Conservation (phyloP, 2,113 vertebrate species). For the Candoia aspera region DNA sequence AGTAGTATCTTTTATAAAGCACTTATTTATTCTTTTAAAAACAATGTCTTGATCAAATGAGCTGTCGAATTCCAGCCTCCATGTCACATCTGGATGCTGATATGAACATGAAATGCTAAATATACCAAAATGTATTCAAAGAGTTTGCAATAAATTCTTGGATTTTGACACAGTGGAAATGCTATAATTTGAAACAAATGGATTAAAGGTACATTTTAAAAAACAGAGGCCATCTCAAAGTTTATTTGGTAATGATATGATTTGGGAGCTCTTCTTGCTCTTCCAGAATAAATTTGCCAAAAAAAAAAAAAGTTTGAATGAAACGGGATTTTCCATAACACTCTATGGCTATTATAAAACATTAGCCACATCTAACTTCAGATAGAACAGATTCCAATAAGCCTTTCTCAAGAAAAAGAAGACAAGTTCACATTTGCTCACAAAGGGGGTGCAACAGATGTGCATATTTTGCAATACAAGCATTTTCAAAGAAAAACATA, state of each 20-base stretch:
- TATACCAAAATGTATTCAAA: neutral
- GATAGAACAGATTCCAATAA: neutral
- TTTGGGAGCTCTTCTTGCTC: neutral
- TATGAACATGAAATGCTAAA: neutral
- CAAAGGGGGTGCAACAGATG: neutral
- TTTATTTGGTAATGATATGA: neutral
- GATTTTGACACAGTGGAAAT: neutral
- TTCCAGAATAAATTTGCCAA: neutral
- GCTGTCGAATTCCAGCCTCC: neutral
- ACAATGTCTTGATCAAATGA: neutral
- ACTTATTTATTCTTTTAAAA: neutral
- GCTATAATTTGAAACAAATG: neutral
- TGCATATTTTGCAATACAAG: neutral
- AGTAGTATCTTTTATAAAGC: neutral
- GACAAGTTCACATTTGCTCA: neutral
- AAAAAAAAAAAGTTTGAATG: neutral
- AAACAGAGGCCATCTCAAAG: neutral
- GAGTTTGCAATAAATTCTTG: neutral
- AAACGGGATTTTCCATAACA: neutral
- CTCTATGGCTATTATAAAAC: neutral
- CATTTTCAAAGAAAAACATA: slow-evolving; percentile 31
- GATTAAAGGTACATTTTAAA: neutral
- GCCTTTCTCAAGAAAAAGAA: neutral
- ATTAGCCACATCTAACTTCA: neutral
- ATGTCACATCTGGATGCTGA: neutral